Base-by-base conservation (phyloP, 1,140 invertebrate genomes). In the Maconellicoccus hirsutus region DNA sequence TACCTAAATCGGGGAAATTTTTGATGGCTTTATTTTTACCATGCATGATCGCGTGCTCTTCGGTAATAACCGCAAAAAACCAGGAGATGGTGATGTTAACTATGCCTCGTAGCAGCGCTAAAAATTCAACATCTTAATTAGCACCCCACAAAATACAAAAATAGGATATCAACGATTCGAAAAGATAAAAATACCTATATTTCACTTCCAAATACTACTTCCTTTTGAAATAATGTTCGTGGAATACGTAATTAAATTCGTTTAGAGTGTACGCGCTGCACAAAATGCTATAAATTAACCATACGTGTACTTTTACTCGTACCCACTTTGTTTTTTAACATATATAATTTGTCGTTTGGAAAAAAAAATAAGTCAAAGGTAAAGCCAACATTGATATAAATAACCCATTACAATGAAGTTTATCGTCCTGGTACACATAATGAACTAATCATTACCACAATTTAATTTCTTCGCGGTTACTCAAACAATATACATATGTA, bases 91-190 rank as follows among this genome's bases (percentile, higher is more conserved):
- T 19, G n/a, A 16, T 52, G 42, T 52, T 52, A 52, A 52, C 6
- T 52, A 52, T 19, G 42, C 42, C n/a, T 52, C 42, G 42, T 52
- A 52, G 42, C 6, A 16, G n/a, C 42, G n/a, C 42, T 52, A 52
- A 52, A 52, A 52, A 52, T 52, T 52, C 42, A 52, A 52, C 42
- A 52, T 52, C 42, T 52, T 52, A 52, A 52, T 52, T 52, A 52
- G 42, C 42, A 52, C 42, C 42, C 42, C 42, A 52, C 42, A 52
- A 52, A 52, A 52, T 52, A 52, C 42, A 52, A 52, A 52, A 52
- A 52, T 52, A 52, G 42, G 6, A 52, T 16, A 52, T 19, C n/a
- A 19, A 19, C 42, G 42, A 52, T 52, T 52, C 42, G 6, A 52
- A 33, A 16, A 52, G 42, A 52, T 52, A 52, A 52, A 52, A 52